Conservation (phyloP, 2,113 vertebrate species). For the Pteronura brasiliensis region DNA sequence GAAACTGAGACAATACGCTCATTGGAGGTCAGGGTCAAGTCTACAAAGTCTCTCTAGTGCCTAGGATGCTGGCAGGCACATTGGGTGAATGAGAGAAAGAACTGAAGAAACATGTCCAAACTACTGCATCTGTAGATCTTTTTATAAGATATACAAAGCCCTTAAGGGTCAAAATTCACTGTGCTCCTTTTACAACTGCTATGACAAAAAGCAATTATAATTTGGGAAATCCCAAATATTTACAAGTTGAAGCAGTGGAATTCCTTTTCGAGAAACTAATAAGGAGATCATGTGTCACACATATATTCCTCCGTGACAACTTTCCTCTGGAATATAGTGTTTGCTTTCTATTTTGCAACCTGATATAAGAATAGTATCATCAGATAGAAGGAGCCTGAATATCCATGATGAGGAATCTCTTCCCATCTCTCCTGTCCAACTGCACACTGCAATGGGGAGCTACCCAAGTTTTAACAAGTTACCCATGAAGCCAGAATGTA, state of each 20-base stretch:
- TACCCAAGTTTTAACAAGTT: background rate
- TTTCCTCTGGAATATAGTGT: background rate
- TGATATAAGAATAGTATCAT: background rate
- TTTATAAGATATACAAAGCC: background rate
- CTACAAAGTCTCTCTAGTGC: background rate
- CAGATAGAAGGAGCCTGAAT: background rate
- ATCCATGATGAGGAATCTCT: background rate
- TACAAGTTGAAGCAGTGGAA: background rate
- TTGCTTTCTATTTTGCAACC: conserved; percentile 14
- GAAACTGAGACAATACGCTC: background rate
- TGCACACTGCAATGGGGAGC: background rate
- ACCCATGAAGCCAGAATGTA: background rate
- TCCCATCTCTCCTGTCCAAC: background rate
- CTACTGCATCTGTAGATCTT: background rate
- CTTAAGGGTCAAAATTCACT: background rate
- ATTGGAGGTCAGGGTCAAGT: background rate
- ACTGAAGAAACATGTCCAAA: background rate
- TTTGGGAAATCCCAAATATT: background rate
- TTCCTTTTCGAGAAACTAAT: background rate
- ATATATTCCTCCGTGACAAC: background rate
- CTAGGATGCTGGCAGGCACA: background rate
- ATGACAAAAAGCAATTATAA: background rate
- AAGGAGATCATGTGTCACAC: background rate
- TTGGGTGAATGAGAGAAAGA: background rate
- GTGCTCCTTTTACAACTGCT: conserved; percentile 9